These are phyloP conservation scores for Drosophila micromelanica DNA, from an alignment of 1,140 invertebrate genomes.

Conservation along the genomic window DNA sequence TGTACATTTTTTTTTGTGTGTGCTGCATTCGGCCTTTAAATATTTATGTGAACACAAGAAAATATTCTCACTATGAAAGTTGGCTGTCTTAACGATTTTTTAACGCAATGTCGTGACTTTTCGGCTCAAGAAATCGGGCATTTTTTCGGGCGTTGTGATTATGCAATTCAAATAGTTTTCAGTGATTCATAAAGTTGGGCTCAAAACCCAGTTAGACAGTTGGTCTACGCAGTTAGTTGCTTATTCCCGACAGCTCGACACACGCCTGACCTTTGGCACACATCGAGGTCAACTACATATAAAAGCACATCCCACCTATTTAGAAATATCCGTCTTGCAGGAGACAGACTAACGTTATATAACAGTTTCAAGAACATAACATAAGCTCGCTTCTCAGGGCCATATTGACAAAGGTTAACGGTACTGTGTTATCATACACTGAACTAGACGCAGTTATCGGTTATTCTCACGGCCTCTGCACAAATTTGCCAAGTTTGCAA, in stretches of 20 bases:
- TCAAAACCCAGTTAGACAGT: not conserved
- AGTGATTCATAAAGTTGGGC: too few relatives aligned
- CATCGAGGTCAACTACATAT: conserved; percentile 49
- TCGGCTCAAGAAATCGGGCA: conserved; percentile 17
- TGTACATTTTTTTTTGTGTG: conserved; percentile 12
- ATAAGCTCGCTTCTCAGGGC: not conserved
- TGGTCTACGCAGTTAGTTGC: conserved; percentile 10
- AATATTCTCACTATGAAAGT: not conserved
- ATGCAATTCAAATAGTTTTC: conserved; percentile 10
- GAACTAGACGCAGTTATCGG: conserved; percentile 18
- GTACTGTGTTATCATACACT: conserved; percentile 22
- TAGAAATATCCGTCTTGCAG: too few relatives aligned
- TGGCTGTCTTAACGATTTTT: conserved; percentile 1
- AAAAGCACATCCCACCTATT: too few relatives aligned
- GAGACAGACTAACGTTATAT: not conserved
- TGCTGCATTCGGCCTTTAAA: conserved; percentile 35
- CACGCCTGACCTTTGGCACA: conserved; percentile 53
- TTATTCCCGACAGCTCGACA: conserved; percentile 13
- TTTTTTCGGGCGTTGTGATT: conserved; percentile 3
- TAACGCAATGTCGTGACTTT: not conserved
- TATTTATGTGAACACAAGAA: conserved; percentile 48
- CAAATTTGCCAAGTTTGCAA: conserved; percentile 9
- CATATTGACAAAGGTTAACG: not conserved
- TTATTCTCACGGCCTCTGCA: not conserved
- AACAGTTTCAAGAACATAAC: not conserved